A percentile compares a stretch with the other conserved stretches of the same genome.
phyloP scores from a whole-genome alignment of 2,888 invertebrate genomes.

The Agrochola macilenta region DNA sequence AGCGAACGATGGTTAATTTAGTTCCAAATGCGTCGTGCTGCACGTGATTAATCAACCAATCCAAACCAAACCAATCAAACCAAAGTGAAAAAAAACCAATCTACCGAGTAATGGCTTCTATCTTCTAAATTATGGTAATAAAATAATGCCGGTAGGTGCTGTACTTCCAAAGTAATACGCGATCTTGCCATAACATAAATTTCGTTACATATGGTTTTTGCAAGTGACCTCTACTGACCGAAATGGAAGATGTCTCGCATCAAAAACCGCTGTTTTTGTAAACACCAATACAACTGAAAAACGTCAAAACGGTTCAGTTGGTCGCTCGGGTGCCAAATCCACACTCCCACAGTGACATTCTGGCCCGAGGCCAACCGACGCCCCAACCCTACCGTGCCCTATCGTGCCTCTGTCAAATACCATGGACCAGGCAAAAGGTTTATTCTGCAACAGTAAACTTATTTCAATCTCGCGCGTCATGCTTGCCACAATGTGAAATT shows the following conservation, averaged over 20 bases:
- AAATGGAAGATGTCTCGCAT: too few species aligned
- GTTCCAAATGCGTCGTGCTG: not conserved
- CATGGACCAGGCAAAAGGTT: constrained; percentile 26
- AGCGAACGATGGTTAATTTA: not conserved
- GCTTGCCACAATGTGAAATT: not conserved
- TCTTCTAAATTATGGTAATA: not conserved
- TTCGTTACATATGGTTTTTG: not conserved
- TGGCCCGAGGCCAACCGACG: constrained; percentile 52
- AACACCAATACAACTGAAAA: not conserved
- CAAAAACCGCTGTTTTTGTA: not conserved
- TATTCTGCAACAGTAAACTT: not conserved
- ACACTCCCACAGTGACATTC: constrained; percentile 19
- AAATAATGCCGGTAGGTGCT: not conserved
- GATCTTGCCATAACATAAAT: not conserved
- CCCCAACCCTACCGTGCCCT: constrained; percentile 2
- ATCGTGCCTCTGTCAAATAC: not conserved
- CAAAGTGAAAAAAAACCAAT: too few species aligned
- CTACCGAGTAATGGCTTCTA: too few species aligned
- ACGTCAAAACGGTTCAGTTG: constrained; percentile 16
- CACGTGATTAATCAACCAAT: too few species aligned
- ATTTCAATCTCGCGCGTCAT: not conserved
- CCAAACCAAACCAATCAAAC: too few species aligned
- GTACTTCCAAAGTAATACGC: not conserved
- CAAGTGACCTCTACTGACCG: not conserved
- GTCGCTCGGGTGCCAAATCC: constrained; percentile 28